These are phyloP conservation scores for Campylomormyrus numenius DNA, from an alignment of 2,113 vertebrate genomes.

Conservation along the genomic window DNA sequence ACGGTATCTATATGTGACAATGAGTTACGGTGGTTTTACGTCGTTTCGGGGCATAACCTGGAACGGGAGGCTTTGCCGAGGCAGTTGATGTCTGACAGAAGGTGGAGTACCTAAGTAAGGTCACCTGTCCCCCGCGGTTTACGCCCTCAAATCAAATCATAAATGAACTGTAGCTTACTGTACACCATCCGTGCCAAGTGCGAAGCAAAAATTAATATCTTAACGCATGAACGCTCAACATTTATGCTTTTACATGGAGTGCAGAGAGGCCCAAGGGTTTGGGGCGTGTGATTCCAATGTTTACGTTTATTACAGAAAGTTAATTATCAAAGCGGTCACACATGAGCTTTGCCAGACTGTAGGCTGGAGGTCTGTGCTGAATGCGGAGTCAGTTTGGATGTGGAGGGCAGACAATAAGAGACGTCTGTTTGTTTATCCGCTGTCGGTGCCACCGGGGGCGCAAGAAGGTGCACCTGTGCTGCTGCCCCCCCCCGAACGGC, in stretches of 20 bases:
- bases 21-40: background rate
- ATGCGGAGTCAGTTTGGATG: background rate
- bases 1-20: background rate
- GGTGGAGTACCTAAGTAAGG: background rate
- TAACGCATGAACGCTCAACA: background rate
- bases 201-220: background rate
- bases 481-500: background rate
- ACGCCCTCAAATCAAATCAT: background rate
- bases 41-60: background rate
- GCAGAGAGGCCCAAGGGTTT: background rate
- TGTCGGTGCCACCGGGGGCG: background rate
- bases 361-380: background rate
- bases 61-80: background rate
- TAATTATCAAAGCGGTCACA: background rate
- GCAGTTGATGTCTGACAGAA: background rate
- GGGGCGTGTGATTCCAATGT: background rate
- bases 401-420: background rate
- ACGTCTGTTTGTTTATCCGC: background rate
- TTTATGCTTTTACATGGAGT: background rate
- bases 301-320: background rate
- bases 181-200: background rate
- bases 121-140: background rate
- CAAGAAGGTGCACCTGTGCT: background rate
- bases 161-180: background rate
- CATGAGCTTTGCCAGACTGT: background rate